Percentiles rank a stretch among this genome's conserved stretches.
Conservation (phyloP, 2,113 vertebrate species). For the Sturnira hondurensis region DNA sequence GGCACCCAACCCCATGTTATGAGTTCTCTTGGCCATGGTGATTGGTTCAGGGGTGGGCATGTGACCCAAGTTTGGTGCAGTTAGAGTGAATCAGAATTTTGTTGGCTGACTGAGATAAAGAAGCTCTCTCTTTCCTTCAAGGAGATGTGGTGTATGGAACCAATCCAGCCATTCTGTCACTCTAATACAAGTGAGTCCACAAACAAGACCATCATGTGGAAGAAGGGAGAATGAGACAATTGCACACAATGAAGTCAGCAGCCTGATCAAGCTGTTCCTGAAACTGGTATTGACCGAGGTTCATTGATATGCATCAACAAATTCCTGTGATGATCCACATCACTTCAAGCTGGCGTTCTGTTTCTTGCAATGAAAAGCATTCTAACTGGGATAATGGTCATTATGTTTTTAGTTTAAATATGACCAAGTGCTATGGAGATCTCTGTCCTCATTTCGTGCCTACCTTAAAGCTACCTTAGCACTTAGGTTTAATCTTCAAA, state of each 20-base stretch:
- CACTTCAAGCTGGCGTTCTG: not conserved
- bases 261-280: not conserved
- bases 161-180: not conserved
- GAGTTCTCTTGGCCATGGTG: not conserved
- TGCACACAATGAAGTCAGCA: not conserved
- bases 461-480: not conserved
- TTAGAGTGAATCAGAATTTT: not conserved
- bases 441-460: not conserved
- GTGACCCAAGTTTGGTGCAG: not conserved
- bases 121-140: not conserved
- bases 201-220: not conserved
- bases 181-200: not conserved
- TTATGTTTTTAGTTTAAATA: not conserved
- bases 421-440: not conserved
- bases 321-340: not conserved
- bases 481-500: not conserved
- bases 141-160: not conserved
- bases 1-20: not conserved
- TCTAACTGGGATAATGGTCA: not conserved
- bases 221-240: not conserved
- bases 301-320: not conserved
- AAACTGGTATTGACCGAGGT: not conserved
- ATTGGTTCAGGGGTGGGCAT: not conserved
- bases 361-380: not conserved
- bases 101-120: not conserved